phyloP scores from a whole-genome alignment of 2,797 vertebrate species.

The Channa striata region DNA sequence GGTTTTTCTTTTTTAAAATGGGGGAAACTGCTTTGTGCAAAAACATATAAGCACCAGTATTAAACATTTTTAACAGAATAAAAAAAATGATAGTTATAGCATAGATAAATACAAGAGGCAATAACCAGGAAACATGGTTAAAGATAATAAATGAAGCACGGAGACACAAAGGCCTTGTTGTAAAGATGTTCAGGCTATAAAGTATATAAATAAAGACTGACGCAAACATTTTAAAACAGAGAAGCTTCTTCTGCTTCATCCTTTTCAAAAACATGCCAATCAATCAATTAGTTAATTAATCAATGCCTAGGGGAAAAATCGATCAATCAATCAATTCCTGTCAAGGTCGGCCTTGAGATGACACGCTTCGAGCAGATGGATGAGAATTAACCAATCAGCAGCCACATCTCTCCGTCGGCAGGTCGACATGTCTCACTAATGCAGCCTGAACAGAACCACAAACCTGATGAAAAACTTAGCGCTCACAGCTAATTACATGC shows the following conservation, averaged over 20 bases:
- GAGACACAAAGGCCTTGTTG: neutral
- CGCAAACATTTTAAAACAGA: constrained; percentile 17
- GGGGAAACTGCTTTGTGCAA: too few relatives aligned
- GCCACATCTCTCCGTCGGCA: neutral
- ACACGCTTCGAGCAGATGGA: constrained; percentile 4
- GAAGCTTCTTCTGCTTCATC: neutral
- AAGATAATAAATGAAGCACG: neutral
- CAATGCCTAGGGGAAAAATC: neutral
- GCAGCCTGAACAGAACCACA: constrained; percentile 17
- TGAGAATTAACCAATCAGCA: neutral
- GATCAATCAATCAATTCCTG: constrained; percentile 30
- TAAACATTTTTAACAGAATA: too few relatives aligned
- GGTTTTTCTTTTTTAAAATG: too few relatives aligned
- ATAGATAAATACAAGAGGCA: neutral
- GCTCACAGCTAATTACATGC: constrained; percentile 59
- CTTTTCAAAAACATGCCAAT: neutral
- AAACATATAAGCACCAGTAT: too few relatives aligned
- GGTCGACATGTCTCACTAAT: neutral
- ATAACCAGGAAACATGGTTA: neutral
- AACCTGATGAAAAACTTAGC: constrained; percentile 46
- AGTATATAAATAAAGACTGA: neutral
- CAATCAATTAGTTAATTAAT: constrained; percentile 19
- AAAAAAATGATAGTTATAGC: too few relatives aligned
- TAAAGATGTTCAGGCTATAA: neutral
- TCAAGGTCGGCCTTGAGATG: constrained; percentile 13